Base-by-base conservation (phyloP, 1,140 invertebrate species). In the Temnothorax longispinosus region DNA sequence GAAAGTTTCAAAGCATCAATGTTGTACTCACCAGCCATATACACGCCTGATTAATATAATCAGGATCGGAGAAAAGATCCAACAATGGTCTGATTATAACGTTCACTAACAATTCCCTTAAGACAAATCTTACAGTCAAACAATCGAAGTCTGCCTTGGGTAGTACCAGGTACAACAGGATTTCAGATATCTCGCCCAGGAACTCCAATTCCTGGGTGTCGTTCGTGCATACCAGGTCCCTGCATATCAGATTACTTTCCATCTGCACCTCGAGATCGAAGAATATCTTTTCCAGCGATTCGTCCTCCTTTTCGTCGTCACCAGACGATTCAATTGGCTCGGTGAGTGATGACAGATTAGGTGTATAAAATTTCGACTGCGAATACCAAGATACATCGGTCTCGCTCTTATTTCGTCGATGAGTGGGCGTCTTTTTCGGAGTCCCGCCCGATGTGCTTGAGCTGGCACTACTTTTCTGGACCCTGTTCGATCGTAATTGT, bases 31-130 rank as follows among this genome's bases (percentile, higher is more conserved):
- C 98, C 96, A 98, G 96, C 97, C 98, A 98, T 92, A 99, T 97
- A 93, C 99, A 97, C 75, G 97, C 96, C 95, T 98, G 98, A 96
- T 99, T 99, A 89, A 99, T 97, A 94, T 98, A 99, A 96, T 99
- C 98, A 81, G 99, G 98, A 96, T 99, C 98, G 44, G 98, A 98
- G 69, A 99, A 95, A 90, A 98, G 95, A 93, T 97, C 96, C 58
- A 99, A 96, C 5, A 98, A 94, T 6, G 98, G 98, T 88, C 97
- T 95, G 82, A 99, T 96, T 62, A 99, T 96, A 88, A 97, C 96
- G 91, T 98, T 97, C 32, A 98, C 97, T 90, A 99, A 96, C 62
- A 99, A 96, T 94, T 99, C 98, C 93, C 98, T 96, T 52, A 98
- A 95, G 74, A 99, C 96, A 92, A 97, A 96, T 89, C 98, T 96